phyloP scores from a whole-genome alignment of 2,113 vertebrate species.

The Tricholaema leucomelas region DNA sequence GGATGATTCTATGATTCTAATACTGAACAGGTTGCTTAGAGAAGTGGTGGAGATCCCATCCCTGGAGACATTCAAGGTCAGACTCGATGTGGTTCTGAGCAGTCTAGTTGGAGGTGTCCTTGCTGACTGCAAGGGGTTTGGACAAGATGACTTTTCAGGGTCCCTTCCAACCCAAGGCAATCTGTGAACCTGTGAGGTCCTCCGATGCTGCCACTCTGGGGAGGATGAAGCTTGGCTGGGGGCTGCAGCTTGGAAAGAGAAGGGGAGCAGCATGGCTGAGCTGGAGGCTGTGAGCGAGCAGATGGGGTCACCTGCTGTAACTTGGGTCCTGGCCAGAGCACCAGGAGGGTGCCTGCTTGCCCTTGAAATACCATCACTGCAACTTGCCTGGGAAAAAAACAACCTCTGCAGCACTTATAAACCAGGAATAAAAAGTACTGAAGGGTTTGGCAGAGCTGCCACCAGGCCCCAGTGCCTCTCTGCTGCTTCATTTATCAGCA shows the following conservation, averaged over 20 bases:
- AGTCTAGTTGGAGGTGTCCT: too few species aligned
- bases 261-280: neutral
- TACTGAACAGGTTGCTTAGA: too few species aligned
- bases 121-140: too few species aligned
- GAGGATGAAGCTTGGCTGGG: neutral
- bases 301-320: neutral
- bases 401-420: neutral
- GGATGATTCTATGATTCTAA: too few species aligned
- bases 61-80: too few species aligned
- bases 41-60: too few species aligned
- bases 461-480: fast-evolving
- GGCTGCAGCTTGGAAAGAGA: fast-evolving
- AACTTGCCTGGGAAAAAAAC: neutral
- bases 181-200: too few species aligned
- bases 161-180: too few species aligned
- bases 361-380: neutral
- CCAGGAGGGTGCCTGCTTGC: neutral
- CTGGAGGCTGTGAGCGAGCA: neutral
- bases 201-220: neutral
- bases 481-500: neutral
- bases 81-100: too few species aligned
- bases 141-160: too few species aligned
- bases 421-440: fast-evolving
- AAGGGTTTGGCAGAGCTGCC: neutral
- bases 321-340: neutral